Evolutionary conservation across 1,140 invertebrate species (phyloP).

Genomic region (Bombyx mandarina): DNA sequence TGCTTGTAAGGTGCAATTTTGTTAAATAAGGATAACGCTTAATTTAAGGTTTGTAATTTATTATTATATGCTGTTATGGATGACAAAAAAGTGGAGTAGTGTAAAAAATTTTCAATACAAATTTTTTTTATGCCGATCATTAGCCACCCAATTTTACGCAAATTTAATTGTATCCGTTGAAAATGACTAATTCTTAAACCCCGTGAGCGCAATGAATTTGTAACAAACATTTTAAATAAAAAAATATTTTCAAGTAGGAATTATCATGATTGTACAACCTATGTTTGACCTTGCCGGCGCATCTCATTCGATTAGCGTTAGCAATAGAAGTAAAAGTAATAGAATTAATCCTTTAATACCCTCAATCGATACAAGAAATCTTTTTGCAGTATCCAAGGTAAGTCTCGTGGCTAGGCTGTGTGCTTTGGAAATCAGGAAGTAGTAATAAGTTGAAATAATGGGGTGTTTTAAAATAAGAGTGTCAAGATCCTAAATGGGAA

Average conservation of each 20-base stretch:
- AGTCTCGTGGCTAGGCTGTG: too few species aligned
- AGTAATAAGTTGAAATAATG: too few species aligned
- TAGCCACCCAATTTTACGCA: background rate
- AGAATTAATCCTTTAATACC: too few species aligned
- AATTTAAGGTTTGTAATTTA: background rate
- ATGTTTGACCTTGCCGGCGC: conserved; percentile 27
- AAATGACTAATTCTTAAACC: background rate
- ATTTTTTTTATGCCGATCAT: background rate
- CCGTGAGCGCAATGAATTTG: background rate
- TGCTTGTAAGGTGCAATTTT: conserved; percentile 8
- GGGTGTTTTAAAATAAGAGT: too few species aligned
- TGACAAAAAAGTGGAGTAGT: background rate
- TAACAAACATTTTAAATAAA: background rate
- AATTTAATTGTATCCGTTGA: background rate
- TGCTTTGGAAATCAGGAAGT: too few species aligned
- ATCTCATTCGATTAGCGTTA: too few species aligned
- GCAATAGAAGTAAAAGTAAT: too few species aligned
- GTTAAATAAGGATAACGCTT: conserved; percentile 1
- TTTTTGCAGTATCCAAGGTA: too few species aligned
- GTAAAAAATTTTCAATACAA: background rate
- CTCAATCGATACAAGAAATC: too few species aligned
- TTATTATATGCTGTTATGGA: background rate
- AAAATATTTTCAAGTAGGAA: background rate
- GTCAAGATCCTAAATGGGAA: too few species aligned
- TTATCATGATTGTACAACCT: conserved; percentile 15